phyloP scores from a whole-genome alignment of 2,113 vertebrate genomes.

The Mormyrus iriodes region DNA sequence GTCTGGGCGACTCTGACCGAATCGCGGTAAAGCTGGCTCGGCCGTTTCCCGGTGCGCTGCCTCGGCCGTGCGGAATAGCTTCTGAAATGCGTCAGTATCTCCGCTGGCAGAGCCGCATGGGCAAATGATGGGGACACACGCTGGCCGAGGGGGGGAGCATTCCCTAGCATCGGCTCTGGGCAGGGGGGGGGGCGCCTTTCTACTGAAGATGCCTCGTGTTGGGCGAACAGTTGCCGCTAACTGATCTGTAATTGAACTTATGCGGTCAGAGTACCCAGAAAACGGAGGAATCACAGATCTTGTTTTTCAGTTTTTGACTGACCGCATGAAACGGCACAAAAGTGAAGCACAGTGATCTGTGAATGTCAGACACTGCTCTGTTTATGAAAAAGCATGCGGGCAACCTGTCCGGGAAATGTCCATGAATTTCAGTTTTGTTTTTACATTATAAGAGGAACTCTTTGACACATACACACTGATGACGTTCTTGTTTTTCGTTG shows the following conservation, averaged over 20 bases:
- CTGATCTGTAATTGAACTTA: background rate
- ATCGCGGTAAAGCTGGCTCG: background rate
- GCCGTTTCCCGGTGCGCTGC: background rate
- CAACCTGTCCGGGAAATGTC: background rate
- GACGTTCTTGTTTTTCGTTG: background rate
- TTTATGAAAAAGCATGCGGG: background rate
- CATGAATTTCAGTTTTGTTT: background rate
- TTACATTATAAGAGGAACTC: background rate
- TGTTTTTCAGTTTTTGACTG: background rate
- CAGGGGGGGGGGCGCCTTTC: background rate
- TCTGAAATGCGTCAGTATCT: conserved; percentile 2
- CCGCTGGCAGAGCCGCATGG: too few species aligned
- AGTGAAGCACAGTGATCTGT: background rate
- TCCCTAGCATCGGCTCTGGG: background rate
- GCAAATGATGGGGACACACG: background rate
- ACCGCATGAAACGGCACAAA: background rate
- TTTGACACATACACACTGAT: background rate
- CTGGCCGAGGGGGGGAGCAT: background rate
- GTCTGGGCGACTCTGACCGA: background rate
- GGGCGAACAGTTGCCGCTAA: background rate
- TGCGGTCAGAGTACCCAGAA: background rate
- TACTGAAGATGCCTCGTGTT: background rate
- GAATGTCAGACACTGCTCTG: background rate
- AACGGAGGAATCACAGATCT: background rate
- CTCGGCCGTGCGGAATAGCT: background rate